These are phyloP conservation scores for Heliconius nattereri DNA, from an alignment of 1,140 invertebrate genomes.

Conservation along the genomic window DNA sequence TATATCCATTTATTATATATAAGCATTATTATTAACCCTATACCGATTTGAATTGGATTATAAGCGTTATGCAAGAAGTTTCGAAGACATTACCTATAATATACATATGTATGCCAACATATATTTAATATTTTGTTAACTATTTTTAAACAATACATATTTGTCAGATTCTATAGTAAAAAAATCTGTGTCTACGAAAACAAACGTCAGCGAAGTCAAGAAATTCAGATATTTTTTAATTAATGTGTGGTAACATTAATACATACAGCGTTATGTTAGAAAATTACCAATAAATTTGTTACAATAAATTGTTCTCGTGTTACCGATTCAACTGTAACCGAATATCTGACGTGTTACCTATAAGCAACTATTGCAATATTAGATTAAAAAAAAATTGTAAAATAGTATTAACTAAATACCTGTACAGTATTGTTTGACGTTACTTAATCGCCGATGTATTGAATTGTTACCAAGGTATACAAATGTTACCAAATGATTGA, in stretches of 20 bases:
- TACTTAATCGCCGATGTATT: too few species aligned
- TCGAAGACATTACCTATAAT: not conserved
- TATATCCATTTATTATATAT: not conserved
- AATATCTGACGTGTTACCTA: not conserved
- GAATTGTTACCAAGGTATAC: not conserved
- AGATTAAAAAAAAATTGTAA: too few species aligned
- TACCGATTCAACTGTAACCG: not conserved
- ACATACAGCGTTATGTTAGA: not conserved
- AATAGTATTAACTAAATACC: too few species aligned
- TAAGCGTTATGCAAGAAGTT: not conserved
- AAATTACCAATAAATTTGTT: not conserved
- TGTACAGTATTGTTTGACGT: too few species aligned
- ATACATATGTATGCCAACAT: not conserved
- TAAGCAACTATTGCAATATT: too few species aligned
- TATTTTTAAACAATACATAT: not conserved
- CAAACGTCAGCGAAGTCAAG: not conserved
- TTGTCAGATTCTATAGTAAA: not conserved
- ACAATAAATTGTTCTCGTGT: not conserved
- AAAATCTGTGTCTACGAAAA: not conserved
- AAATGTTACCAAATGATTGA: not conserved
- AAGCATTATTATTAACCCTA: conserved; percentile 5
- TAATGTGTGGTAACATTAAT: too few species aligned
- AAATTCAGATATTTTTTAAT: too few species aligned
- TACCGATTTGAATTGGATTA: not conserved
- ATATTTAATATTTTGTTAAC: not conserved